These are phyloP conservation scores for Ditula angustiorana DNA, from an alignment of 2,888 invertebrate species.

Conservation along the genomic window DNA sequence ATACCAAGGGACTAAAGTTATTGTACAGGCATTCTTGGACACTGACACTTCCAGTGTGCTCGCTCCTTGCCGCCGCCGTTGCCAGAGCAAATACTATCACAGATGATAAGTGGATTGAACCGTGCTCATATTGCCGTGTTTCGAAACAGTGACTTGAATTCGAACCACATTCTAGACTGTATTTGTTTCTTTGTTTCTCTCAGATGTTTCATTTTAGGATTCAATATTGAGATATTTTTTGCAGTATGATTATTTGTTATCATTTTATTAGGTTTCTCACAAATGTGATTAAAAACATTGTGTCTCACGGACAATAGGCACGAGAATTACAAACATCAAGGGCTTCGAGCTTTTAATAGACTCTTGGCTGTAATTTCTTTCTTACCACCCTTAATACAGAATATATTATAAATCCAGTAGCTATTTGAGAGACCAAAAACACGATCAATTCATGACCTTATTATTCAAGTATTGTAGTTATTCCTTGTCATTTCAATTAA, in stretches of 20 bases:
- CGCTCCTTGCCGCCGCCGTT: conserved; percentile 39
- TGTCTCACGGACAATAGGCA: too few species aligned
- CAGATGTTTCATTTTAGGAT: conserved; percentile 42
- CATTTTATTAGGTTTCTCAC: too few species aligned
- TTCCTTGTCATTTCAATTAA: too few species aligned
- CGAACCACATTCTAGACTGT: conserved; percentile 43
- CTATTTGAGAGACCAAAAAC: too few species aligned
- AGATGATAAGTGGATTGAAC: conserved; percentile 70
- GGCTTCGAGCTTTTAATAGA: too few species aligned
- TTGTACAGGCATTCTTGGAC: neutral
- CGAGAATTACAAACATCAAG: too few species aligned
- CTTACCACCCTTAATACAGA: too few species aligned
- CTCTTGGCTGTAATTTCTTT: too few species aligned
- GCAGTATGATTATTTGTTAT: conserved; percentile 15
- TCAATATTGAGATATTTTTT: conserved; percentile 41
- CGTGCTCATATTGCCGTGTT: conserved; percentile 62
- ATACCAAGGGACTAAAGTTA: neutral
- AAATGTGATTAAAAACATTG: too few species aligned
- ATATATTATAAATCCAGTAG: too few species aligned
- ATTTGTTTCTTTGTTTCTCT: conserved; percentile 37
- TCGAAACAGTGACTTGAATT: conserved; percentile 60
- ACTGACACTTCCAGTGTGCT: conserved; percentile 30
- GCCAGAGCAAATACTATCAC: conserved; percentile 45
- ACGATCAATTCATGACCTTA: too few species aligned
- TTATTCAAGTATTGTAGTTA: too few species aligned